Conservation (phyloP, 2,888 invertebrate species). For the Therioaphis trifolii region DNA sequence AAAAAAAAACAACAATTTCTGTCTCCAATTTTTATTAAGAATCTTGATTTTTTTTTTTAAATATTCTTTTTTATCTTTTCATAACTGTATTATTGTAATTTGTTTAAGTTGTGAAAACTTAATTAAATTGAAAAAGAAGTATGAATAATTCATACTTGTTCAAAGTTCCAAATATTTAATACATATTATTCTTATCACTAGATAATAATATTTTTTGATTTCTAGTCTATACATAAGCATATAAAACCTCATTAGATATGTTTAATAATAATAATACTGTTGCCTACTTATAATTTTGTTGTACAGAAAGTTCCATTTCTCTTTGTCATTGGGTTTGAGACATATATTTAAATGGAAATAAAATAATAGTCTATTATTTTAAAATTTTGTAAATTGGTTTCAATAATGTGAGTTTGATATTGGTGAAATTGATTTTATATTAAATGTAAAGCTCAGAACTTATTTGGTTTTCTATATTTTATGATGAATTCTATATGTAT, state of each 20-base stretch:
- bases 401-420: too few species aligned
- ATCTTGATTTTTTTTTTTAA: not conserved
- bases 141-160: not conserved
- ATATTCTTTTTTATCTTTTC: not conserved
- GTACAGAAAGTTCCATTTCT: not conserved
- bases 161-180: not conserved
- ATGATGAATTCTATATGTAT: too few species aligned
- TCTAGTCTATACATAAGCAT: not conserved
- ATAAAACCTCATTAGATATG: not conserved
- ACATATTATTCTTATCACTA: constrained; percentile 22
- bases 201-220: constrained; percentile 2
- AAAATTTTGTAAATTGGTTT: not conserved
- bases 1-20: not conserved
- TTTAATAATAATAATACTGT: not conserved
- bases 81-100: not conserved
- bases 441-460: too few species aligned
- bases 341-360: not conserved
- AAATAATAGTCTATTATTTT: not conserved
- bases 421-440: too few species aligned
- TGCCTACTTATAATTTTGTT: not conserved
- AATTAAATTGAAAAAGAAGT: not conserved
- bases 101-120: not conserved
- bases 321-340: too few species aligned
- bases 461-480: too few species aligned
- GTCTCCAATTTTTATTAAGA: not conserved